These are phyloP conservation scores for Rhegmatorhina hoffmannsi DNA, from an alignment of 2,113 vertebrate species.

Conservation along the genomic window DNA sequence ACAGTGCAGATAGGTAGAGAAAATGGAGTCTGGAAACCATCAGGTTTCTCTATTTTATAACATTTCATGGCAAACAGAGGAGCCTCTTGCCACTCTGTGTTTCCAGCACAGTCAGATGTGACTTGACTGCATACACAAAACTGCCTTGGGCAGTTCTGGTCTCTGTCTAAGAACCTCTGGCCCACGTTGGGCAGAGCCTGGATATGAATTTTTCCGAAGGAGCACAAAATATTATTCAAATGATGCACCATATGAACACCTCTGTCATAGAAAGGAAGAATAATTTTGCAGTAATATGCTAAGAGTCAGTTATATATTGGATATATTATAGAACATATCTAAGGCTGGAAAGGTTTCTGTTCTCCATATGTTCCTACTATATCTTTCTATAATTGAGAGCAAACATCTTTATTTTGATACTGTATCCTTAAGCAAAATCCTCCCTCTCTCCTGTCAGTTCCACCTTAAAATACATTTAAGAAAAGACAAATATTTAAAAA, in stretches of 20 bases:
- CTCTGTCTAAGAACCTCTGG: not conserved
- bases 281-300: not conserved
- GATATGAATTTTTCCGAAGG: not conserved
- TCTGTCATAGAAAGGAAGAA: not conserved
- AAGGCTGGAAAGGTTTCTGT: not conserved
- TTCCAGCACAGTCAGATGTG: not conserved
- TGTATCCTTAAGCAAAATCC: not conserved
- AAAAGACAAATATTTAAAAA: not conserved
- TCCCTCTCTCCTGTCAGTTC: not conserved
- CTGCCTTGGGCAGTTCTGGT: not conserved
- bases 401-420: slow-evolving; percentile 4
- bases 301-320: not conserved
- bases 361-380: not conserved
- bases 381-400: not conserved
- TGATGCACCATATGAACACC: not conserved
- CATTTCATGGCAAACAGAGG: not conserved
- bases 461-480: slow-evolving; percentile 30
- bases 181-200: not conserved
- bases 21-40: not conserved
- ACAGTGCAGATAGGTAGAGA: not conserved
- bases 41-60: not conserved
- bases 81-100: not conserved
- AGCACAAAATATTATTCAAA: not conserved
- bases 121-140: not conserved
- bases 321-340: not conserved